A percentile compares a stretch with the other conserved stretches of the same genome.
Evolutionary conservation across 1,140 invertebrate species (phyloP).

Genomic region (Lepidotrigona ventralis): DNA sequence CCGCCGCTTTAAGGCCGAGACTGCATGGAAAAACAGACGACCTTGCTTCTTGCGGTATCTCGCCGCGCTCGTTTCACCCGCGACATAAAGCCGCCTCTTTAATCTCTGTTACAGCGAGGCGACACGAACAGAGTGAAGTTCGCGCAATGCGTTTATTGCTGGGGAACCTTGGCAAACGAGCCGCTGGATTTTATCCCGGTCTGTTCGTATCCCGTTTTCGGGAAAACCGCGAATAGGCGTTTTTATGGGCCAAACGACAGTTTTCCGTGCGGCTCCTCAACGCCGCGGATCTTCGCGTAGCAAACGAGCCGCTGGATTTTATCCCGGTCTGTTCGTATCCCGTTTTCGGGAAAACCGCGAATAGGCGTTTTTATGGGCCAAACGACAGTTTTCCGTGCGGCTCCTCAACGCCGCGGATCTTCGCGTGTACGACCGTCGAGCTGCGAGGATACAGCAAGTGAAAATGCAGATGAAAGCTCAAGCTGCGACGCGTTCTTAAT

Average conservation of each 20-base stretch:
- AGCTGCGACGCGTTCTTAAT: not conserved
- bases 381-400: not conserved
- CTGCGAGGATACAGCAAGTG: not conserved
- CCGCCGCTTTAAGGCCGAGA: slow-evolving; percentile 18
- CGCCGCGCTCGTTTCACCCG: slow-evolving; percentile 47
- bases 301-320: not conserved
- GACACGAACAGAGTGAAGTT: slow-evolving; percentile 13
- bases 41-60: slow-evolving; percentile 53
- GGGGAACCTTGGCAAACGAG: not conserved
- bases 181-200: not conserved
- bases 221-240: not conserved
- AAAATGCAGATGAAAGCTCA: not conserved
- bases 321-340: not conserved
- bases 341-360: not conserved
- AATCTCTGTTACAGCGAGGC: slow-evolving; percentile 47
- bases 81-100: slow-evolving; percentile 60
- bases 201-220: not conserved
- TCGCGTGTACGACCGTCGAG: not conserved
- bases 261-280: not conserved
- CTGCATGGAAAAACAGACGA: slow-evolving; percentile 50
- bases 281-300: not conserved
- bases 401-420: not conserved
- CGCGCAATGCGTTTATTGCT: slow-evolving; percentile 50
- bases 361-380: not conserved
- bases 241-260: not conserved